A percentile compares a stretch with the other conserved stretches of the same genome.
These are phyloP conservation scores for Cardinalis cardinalis DNA, from an alignment of 2,113 vertebrate species.

Conservation along the genomic window DNA sequence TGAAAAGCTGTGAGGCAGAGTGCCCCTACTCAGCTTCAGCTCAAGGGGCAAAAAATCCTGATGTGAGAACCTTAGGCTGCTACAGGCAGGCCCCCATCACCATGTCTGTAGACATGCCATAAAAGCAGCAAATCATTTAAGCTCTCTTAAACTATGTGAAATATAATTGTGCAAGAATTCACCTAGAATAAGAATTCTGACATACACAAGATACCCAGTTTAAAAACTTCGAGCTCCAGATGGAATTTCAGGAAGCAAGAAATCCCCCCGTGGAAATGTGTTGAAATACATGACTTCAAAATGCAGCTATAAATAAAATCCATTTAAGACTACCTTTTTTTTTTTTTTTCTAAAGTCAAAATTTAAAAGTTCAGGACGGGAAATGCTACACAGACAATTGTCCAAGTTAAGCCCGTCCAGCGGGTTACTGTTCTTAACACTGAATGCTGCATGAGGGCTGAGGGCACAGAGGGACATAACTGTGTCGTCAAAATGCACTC, in stretches of 20 bases:
- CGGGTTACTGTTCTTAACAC: background rate
- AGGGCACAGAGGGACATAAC: rapidly evolving
- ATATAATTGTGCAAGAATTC: background rate
- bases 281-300: rapidly evolving
- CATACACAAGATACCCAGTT: rapidly evolving
- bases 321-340: rapidly evolving
- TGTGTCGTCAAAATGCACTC: rapidly evolving
- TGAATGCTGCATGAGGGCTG: rapidly evolving
- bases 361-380: background rate
- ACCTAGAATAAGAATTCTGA: background rate
- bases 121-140: background rate
- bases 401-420: background rate
- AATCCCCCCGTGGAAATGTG: background rate
- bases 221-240: background rate
- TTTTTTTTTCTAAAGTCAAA: background rate
- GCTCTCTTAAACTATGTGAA: background rate
- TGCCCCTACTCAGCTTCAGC: background rate
- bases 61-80: background rate
- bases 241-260: background rate
- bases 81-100: background rate
- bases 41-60: background rate
- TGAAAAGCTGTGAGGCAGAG: background rate
- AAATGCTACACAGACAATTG: background rate
- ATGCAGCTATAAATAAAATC: background rate
- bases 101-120: background rate